Evolutionary conservation across 2,888 invertebrate genomes (phyloP), one percentile per base, ranked within the genome.

Genomic region (Lasiommata megera): DNA sequence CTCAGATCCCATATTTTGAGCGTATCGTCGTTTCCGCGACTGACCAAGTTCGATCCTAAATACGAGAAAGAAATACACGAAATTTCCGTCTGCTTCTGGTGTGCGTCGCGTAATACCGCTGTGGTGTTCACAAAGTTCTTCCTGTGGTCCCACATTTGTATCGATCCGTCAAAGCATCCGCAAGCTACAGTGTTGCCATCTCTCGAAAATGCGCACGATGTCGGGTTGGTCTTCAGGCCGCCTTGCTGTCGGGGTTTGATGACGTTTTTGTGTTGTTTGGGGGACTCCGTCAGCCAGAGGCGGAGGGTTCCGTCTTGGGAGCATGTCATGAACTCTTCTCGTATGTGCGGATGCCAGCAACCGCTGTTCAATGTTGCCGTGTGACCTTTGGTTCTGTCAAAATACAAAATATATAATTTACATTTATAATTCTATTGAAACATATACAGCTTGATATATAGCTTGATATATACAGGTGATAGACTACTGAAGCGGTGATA

Each of bases 71-170:
- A 91, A 34, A 99, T 89, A 55, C 95, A 95, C 0, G 96, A 95
- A 18, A 97, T 96, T 76, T 98, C 98, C 0, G 92, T 89, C 2
- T 95, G 95, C 65, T 93, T 93, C 55, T 93, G 92, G 82, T 99
- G 99, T 0, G 97, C 98, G 54, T 93, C 94, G 53, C 97, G 90
- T 0, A 96, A 89, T 12, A 96, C 88, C 61, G 94, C 92, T 0
- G 96, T 93, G 0, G 98, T 97, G 71, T 97, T 98, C 0, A 99
- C 98, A 74, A 95, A 97, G 76, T 94, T 95, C 75, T 95, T 97
- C 28, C 98, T 93, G 51, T 97, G 95, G 76, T 99, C 99, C 99
- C 99, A 99, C 88, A 99, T 94, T 82, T 99, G 99, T 54, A 99
- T 93, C 0, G 97, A 97, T 0, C 99, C 99, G 82, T 99, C 99